Evolutionary conservation across 37 sponge, comb jelly and placozoan species (phyloP).

Genomic region (Amphimedon queenslandica): DNA sequence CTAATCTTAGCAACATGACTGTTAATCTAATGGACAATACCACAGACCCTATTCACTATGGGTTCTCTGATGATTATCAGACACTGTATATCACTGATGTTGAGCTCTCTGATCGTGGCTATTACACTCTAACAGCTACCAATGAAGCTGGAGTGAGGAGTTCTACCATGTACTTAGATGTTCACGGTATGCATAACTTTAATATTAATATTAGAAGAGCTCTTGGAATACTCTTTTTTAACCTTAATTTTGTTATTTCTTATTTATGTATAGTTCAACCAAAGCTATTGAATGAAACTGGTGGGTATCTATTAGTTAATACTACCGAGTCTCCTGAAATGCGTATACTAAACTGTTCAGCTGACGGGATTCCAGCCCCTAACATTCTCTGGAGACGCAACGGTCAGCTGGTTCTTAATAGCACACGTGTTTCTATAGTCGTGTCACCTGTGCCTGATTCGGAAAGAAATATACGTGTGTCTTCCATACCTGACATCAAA

Average conservation of each 20-base stretch:
- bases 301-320: background rate
- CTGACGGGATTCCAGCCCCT: conserved; percentile 36
- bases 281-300: background rate
- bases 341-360: conserved; percentile 14
- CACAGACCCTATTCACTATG: background rate
- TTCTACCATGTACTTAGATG: background rate
- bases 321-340: background rate
- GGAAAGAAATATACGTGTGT: background rate
- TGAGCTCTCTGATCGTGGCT: background rate
- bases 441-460: background rate
- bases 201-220: too few species aligned
- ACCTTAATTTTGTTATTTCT: too few species aligned
- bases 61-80: background rate
- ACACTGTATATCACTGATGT: conserved; percentile 3
- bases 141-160: conserved; percentile 2
- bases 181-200: background rate
- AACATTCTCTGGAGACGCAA: conserved; percentile 24
- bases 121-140: background rate
- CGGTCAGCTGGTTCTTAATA: background rate
- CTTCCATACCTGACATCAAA: background rate
- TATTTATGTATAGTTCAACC: conserved; percentile 5
- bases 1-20: background rate
- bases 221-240: too few species aligned
- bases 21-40: too few species aligned
- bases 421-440: background rate